Percentiles rank a stretch among this genome's conserved stretches.
These are phyloP conservation scores for Oscheius sp. DNA, from an alignment of 2,888 invertebrate species.

Conservation along the genomic window DNA sequence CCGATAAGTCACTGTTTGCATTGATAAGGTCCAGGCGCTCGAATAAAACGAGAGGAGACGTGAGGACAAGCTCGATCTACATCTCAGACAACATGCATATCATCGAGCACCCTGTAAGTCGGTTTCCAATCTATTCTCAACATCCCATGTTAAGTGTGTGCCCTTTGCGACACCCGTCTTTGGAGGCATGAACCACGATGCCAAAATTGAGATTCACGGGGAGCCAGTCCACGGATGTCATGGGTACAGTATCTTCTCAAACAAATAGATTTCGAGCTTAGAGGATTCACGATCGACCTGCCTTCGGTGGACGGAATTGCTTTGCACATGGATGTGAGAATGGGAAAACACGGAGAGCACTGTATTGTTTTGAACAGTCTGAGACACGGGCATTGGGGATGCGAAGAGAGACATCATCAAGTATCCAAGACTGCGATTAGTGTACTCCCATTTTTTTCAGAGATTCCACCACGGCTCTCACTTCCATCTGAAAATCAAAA, in stretches of 20 bases:
- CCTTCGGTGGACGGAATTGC: conserved; percentile 31
- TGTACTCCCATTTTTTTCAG: too few species aligned
- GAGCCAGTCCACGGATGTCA: conserved; percentile 45
- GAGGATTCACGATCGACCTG: conserved; percentile 37
- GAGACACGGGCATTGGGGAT: conserved; percentile 22
- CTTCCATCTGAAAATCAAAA: conserved; percentile 35
- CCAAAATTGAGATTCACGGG: conserved; percentile 37
- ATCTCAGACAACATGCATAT: conserved; percentile 19
- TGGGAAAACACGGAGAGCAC: conserved; percentile 25
- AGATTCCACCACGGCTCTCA: conserved; percentile 19
- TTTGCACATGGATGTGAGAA: conserved; percentile 31
- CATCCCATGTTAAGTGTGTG: conserved; percentile 8
- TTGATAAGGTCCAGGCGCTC: conserved; percentile 19
- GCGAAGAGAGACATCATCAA: conserved; percentile 26
- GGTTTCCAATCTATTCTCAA: neutral
- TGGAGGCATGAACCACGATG: conserved; percentile 36
- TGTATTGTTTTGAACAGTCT: conserved; percentile 17
- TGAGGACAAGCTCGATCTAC: too few species aligned
- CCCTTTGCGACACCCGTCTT: conserved; percentile 38
- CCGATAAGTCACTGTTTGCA: conserved; percentile 27
- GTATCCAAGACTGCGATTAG: too few species aligned
- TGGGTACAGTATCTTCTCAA: conserved; percentile 45
- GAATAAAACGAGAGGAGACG: conserved; percentile 16
- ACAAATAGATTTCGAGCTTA: neutral
- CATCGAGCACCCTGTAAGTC: conserved; percentile 35